Conservation (phyloP, 2,797 vertebrate species). For the Labeo calbasu region DNA sequence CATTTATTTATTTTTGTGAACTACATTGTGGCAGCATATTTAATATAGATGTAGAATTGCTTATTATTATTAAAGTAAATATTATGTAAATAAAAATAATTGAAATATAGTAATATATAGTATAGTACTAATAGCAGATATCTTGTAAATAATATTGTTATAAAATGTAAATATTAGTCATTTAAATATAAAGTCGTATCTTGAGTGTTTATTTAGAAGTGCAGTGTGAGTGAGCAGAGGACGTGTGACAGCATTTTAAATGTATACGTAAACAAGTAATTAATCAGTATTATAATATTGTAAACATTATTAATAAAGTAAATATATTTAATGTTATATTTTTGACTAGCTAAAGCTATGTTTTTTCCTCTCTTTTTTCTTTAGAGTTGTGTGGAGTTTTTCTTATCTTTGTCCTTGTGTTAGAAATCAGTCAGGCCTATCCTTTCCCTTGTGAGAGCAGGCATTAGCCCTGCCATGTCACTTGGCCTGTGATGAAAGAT, state of each 20-base stretch:
- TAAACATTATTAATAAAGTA: background rate
- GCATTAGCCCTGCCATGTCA: constrained; percentile 5
- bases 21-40: background rate
- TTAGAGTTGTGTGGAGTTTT: background rate
- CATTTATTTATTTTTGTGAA: background rate
- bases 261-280: no score
- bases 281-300: background rate
- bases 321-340: background rate
- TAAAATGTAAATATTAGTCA: background rate
- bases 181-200: background rate
- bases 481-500: constrained; percentile 45
- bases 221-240: background rate
- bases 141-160: no score
- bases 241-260: background rate
- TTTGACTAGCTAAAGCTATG: background rate
- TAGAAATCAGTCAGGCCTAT: constrained; percentile 23
- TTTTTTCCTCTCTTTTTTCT: background rate
- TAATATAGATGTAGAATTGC: background rate
- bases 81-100: background rate
- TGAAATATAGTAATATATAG: no score
- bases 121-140: no score
- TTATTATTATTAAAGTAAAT: background rate
- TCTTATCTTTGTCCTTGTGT: constrained; percentile 36
- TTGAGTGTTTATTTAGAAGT: background rate
- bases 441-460: constrained; percentile 4